Conservation (phyloP, 2,797 vertebrate genomes). For the Streptopelia turtur region DNA sequence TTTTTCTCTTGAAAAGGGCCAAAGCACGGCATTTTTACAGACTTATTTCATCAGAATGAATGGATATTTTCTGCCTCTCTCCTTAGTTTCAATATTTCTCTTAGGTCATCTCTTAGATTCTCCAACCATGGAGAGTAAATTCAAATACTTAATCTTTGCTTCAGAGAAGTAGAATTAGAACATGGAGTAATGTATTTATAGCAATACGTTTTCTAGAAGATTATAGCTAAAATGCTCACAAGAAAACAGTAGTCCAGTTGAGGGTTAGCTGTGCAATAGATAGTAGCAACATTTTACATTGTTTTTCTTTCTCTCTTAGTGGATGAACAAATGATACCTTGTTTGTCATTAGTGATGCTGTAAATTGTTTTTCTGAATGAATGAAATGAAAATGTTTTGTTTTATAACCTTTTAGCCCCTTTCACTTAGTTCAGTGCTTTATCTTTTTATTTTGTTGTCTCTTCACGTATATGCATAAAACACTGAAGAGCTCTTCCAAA, state of each 20-base stretch:
- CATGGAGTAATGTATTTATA: background rate
- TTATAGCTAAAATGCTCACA: background rate
- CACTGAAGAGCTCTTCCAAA: background rate
- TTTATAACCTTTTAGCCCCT: background rate
- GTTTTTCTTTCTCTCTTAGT: background rate
- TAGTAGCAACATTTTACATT: background rate
- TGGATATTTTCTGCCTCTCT: background rate
- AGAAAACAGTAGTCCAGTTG: background rate
- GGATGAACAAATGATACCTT: background rate
- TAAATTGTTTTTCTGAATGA: background rate
- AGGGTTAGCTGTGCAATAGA: background rate
- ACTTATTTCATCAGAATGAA: background rate
- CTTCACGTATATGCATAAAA: background rate
- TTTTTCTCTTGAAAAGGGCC: background rate
- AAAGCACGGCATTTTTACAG: background rate
- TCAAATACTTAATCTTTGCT: background rate
- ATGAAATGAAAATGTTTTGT: background rate
- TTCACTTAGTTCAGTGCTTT: background rate
- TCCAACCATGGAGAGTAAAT: background rate
- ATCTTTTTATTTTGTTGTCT: background rate
- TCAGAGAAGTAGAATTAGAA: background rate
- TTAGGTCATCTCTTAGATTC: background rate
- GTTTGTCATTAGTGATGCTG: background rate
- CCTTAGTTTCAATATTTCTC: constrained; percentile 6
- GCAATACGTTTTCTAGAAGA: background rate